Base-by-base conservation (phyloP, 2,888 invertebrate genomes). In the Leptogaster cylindrica region DNA sequence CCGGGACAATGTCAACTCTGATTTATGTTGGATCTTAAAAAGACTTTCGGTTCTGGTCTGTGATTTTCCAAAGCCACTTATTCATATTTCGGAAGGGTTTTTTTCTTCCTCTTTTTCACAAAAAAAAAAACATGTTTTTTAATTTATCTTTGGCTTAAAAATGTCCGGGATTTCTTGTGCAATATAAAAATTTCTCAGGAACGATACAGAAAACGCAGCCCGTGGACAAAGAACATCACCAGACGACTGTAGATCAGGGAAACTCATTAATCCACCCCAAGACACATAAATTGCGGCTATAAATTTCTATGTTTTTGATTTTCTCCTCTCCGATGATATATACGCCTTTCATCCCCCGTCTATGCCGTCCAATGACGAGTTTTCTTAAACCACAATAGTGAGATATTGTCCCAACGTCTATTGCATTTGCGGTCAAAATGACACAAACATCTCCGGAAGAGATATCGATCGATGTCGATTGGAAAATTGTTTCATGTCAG, bases 341-440 rank as follows among this genome's bases (percentile, higher is more conserved):
- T 46, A 23, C 25, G 20, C 46, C n/a, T 20, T 18, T 20, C 6
- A 12, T 10, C 25, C 25, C 23, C 23, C 25, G 10, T 20, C 25
- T 20, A 44, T 44, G 10, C 25, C 10, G 2, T 31, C 12, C 10
- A 16, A 18, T 12, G 20, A n/a, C 18, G 44, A 5, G 18, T 44
- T 61, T 44, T 28, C 61, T 61, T 18, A 44, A 44, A 44, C 28
- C 41, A n/a, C 46, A 25, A 12, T 41, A 44, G 44, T 61, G 61
- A 61, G 61, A 61, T 61, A 61, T 61, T 61, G 31, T n/a, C 61
- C 44, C 61, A 44, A 61, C 61, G 61, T 61, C 61, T 61, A 61
- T 61, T 61, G 61, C 61, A 61, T 61, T 61, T 61, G 61, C 61
- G 61, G 61, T 61, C 44, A 28, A 61, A 28, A 28, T 31, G 61